Conservation (phyloP, 2,888 invertebrate genomes). For the Thera britannica region DNA sequence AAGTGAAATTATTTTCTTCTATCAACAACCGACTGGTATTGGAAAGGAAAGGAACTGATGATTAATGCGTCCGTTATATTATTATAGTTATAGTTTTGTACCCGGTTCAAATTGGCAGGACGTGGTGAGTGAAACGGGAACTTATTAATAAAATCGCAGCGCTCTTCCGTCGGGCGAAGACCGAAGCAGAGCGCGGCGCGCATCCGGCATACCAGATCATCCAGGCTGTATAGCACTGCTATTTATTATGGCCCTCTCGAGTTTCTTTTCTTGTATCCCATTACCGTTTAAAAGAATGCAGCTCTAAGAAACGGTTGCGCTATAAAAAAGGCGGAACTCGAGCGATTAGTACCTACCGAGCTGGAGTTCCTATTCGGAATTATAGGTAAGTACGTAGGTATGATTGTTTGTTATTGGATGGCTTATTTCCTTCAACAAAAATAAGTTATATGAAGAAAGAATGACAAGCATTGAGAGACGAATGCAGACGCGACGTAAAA, state of each 20-base stretch:
- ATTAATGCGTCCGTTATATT: conserved; percentile 41
- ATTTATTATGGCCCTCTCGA: conserved; percentile 55
- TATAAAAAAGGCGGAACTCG: conserved; percentile 28
- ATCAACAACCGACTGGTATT: conserved; percentile 26
- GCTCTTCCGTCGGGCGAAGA: conserved; percentile 73
- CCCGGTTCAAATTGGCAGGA: conserved; percentile 68
- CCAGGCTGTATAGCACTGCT: conserved; percentile 57
- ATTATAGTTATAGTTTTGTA: conserved; percentile 44
- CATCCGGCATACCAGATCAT: conserved; percentile 77
- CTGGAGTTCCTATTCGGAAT: conserved; percentile 28
- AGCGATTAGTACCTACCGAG: conserved; percentile 10
- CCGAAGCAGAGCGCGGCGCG: conserved; percentile 57
- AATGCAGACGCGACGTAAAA: neutral
- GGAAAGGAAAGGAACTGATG: conserved; percentile 39
- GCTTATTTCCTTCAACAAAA: neutral
- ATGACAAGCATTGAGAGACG: conserved; percentile 1
- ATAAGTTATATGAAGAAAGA: neutral
- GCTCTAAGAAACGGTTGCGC: conserved; percentile 35
- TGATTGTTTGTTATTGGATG: conserved; percentile 30
- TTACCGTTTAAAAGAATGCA: conserved; percentile 39
- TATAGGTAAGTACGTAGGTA: conserved; percentile 29
- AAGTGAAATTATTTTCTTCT: conserved; percentile 30
- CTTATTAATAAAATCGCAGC: conserved; percentile 80
- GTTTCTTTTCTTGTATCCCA: conserved; percentile 43
- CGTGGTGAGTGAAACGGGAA: conserved; percentile 77